Evolutionary conservation across 2,113 vertebrate species (phyloP).

Genomic region (Eidolon helvum): DNA sequence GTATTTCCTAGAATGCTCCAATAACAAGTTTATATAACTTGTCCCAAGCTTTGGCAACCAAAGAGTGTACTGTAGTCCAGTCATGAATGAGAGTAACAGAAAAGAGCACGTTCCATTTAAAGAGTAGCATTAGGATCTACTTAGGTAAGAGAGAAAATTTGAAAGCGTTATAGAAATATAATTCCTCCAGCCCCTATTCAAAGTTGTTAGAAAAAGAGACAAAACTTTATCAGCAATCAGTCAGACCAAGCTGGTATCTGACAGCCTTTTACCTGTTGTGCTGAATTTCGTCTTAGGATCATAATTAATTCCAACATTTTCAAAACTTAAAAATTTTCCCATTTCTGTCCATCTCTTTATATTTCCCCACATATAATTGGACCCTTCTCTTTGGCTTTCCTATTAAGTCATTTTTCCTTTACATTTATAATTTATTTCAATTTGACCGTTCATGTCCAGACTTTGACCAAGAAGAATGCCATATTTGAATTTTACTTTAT

Average conservation of each 20-base stretch:
- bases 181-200: neutral
- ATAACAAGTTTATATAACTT: conserved; percentile 40
- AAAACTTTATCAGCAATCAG: neutral
- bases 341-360: neutral
- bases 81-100: neutral
- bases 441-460: neutral
- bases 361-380: neutral
- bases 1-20: conserved; percentile 66
- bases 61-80: neutral
- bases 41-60: conserved; percentile 18
- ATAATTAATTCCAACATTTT: neutral
- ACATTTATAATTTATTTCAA: neutral
- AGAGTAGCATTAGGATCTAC: neutral
- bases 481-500: neutral
- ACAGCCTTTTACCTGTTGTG: neutral
- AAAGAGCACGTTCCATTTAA: conserved; percentile 1
- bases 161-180: neutral
- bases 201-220: neutral
- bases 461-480: neutral
- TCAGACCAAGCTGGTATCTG: neutral
- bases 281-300: neutral
- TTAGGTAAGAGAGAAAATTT: neutral
- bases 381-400: neutral
- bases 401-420: neutral
- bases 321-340: neutral